Percentiles rank a stretch among this genome's conserved stretches.
These are phyloP conservation scores for Ephialtes manifestator DNA, from an alignment of 2,888 invertebrate species.

Conservation along the genomic window DNA sequence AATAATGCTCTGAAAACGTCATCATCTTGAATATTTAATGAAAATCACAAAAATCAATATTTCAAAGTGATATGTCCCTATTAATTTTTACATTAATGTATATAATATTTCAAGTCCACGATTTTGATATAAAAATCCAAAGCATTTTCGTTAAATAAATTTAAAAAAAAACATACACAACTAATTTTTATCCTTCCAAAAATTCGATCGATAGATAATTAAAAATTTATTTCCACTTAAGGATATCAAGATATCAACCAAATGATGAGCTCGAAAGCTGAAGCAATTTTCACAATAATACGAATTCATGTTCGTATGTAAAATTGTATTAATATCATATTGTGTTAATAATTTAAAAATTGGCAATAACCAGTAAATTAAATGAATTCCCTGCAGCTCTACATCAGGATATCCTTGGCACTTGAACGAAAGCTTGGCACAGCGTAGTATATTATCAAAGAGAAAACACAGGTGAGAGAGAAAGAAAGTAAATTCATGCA, in stretches of 20 bases:
- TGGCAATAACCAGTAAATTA: neutral
- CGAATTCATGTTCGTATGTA: too few relatives aligned
- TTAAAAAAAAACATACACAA: neutral
- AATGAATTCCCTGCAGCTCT: neutral
- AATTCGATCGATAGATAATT: neutral
- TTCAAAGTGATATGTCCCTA: too few relatives aligned
- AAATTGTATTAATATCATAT: too few relatives aligned
- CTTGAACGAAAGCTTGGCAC: slow-evolving; percentile 33
- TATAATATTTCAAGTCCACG: too few relatives aligned
- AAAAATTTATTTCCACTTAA: neutral
- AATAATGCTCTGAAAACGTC: too few relatives aligned
- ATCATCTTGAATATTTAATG: too few relatives aligned
- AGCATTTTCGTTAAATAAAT: too few relatives aligned
- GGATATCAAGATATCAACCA: too few relatives aligned
- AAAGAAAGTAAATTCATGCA: slow-evolving; percentile 29
- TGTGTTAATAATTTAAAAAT: neutral
- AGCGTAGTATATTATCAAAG: slow-evolving; percentile 25
- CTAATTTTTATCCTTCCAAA: neutral
- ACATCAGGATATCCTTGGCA: slow-evolving; percentile 12
- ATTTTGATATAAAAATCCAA: too few relatives aligned
- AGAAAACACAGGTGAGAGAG: slow-evolving; percentile 46
- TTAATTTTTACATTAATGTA: too few relatives aligned
- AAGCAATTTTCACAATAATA: too few relatives aligned
- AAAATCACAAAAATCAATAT: too few relatives aligned
- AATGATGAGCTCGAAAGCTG: neutral